phyloP scores from a whole-genome alignment of 2,797 vertebrate species.

The Peromyscus melanophrys region DNA sequence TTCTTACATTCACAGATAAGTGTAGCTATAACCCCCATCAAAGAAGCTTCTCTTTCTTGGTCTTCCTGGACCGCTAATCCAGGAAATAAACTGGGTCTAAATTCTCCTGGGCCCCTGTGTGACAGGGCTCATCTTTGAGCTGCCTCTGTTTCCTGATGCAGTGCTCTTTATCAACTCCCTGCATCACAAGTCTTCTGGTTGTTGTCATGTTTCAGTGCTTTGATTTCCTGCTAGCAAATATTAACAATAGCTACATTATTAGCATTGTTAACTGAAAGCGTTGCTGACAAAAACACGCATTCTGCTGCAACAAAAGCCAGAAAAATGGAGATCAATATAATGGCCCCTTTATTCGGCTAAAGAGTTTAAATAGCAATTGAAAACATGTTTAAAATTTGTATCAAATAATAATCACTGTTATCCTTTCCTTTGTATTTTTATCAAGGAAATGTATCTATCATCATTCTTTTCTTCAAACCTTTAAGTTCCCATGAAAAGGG shows the following conservation, averaged over 20 bases:
- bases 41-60: neutral
- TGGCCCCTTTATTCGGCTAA: neutral
- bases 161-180: fast-evolving
- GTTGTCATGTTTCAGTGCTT: neutral
- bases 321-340: constrained; percentile 54
- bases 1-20: neutral
- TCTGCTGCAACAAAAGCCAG: constrained; percentile 25
- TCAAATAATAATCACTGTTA: neutral
- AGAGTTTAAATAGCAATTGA: constrained; percentile 17
- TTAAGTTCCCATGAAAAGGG: neutral
- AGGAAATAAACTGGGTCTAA: neutral
- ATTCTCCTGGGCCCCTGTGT: fast-evolving
- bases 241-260: constrained; percentile 18
- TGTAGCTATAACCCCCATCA: neutral
- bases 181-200: fast-evolving
- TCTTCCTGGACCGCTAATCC: neutral
- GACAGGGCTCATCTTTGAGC: fast-evolving
- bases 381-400: neutral
- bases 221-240: neutral
- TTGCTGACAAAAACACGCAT: constrained; percentile 10
- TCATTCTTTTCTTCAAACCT: neutral
- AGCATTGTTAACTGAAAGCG: constrained; percentile 28
- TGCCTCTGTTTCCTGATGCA: fast-evolving
- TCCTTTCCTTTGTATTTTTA: constrained; percentile 10
- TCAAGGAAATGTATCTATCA: neutral